Base-by-base conservation (phyloP, 2,888 invertebrate species). In the Invenusta paracnida region DNA sequence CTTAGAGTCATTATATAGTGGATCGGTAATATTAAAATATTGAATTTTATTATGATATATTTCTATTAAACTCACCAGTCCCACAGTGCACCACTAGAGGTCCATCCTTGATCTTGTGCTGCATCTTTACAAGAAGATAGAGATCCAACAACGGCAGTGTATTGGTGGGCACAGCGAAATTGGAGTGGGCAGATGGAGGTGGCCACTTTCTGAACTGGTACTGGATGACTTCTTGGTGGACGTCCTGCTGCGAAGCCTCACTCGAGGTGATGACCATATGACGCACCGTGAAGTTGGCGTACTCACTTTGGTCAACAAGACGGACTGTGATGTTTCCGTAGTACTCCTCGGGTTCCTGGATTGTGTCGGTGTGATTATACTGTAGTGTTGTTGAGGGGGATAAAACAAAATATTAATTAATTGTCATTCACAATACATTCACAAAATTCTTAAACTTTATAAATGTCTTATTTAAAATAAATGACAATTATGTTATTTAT, bases 261-360 rank as follows among this genome's bases (percentile, higher is more conserved):
- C 27, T 73, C 2, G 73, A 73, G 25, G 73, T 73, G 73, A 73
- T 25, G 73, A 73, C 27, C 11, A 73, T 5, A 5, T 87, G 88
- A 0, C 90, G 86, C 13, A 90, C 88, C 30, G 96, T 95, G 91
- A 96, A 98, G 92, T 96, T 96, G 0, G 97, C 96, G 91, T 95
- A 96, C 89, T 95, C 95, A 90, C 96, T 95, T 89, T 95, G 95
- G 91, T 95, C 95, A 88, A 95, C 94, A 89, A 96, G 95, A 90
- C 95, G 94, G 0, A 98, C 95, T 86, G 94, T 93, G 90, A 97
- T 95, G 90, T 95, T 94, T 88, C 96, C 96, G 73, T 13, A 73
- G 73, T 5, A 23, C 88, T 93, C 94, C 48, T 94, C 93, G 89
- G 95, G 94, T 89, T 95, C 95, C 90, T 96, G 96, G 31, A 48